phyloP scores from a whole-genome alignment of 2,113 vertebrate species.

The Heterotis niloticus region DNA sequence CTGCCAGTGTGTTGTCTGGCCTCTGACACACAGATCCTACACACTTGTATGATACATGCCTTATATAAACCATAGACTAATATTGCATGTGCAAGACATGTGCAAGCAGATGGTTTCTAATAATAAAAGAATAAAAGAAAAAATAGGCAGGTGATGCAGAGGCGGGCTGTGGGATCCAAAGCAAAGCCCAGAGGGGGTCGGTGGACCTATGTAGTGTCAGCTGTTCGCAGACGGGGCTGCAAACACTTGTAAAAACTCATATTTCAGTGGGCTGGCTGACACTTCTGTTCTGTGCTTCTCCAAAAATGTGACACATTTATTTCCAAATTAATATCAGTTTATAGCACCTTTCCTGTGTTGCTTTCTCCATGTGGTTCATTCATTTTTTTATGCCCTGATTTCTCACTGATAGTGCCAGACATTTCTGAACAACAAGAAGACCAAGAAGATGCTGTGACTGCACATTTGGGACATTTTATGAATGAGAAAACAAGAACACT shows the following conservation, averaged over 20 bases:
- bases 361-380: background rate
- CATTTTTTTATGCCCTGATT: background rate
- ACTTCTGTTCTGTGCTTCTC: background rate
- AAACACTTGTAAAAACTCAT: background rate
- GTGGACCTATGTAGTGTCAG: background rate
- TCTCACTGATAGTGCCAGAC: background rate
- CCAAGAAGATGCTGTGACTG: no score
- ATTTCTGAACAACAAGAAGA: background rate
- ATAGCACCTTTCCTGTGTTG: background rate
- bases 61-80: no score
- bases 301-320: constrained; percentile 10
- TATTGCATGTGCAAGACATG: background rate
- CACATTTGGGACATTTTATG: background rate
- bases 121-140: background rate
- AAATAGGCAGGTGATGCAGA: background rate
- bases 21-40: background rate
- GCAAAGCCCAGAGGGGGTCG: background rate
- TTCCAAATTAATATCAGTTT: background rate
- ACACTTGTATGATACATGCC: no score
- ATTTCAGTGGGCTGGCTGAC: background rate
- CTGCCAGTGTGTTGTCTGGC: background rate
- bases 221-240: background rate
- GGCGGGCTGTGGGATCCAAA: background rate
- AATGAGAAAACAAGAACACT: background rate
- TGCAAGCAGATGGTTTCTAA: background rate